phyloP scores from a whole-genome alignment of 2,888 invertebrate species.

The Himalopsyche anomala region DNA sequence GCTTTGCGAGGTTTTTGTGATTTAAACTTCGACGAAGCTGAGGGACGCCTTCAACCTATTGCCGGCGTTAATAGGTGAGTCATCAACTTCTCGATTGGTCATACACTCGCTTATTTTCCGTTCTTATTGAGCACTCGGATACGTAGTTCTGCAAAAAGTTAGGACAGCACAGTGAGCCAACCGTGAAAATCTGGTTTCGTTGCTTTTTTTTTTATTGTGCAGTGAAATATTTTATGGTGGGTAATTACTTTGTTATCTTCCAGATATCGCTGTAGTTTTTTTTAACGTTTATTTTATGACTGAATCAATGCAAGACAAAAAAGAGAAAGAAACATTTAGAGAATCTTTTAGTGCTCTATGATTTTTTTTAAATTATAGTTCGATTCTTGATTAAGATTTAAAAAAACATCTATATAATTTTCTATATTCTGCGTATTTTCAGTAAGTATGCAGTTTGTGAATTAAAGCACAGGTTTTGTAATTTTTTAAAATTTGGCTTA shows the following conservation, averaged over 20 bases:
- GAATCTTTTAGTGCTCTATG: not conserved
- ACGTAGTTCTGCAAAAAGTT: constrained; percentile 8
- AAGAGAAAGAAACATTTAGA: not conserved
- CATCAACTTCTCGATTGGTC: constrained; percentile 1
- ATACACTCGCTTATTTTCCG: constrained; percentile 7
- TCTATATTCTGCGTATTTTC: too few relatives aligned
- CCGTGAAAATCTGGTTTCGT: constrained; percentile 40
- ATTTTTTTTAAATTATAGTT: too few relatives aligned
- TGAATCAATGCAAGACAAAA: not conserved
- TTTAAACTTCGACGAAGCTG: not conserved
- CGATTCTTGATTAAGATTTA: too few relatives aligned
- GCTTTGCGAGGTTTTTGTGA: constrained; percentile 42
- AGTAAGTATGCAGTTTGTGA: too few relatives aligned
- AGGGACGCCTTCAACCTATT: not conserved
- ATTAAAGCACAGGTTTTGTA: too few relatives aligned
- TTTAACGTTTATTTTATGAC: not conserved
- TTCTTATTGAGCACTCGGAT: not conserved
- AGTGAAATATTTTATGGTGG: constrained; percentile 41
- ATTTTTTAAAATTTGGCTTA: too few relatives aligned
- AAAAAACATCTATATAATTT: too few relatives aligned
- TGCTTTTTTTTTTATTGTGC: constrained; percentile 23
- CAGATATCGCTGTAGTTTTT: constrained; percentile 16
- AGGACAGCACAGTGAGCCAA: constrained; percentile 9
- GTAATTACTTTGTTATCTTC: constrained; percentile 41
- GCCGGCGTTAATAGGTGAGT: constrained; percentile 41